These are phyloP conservation scores for Platycheirus rosarum DNA, from an alignment of 2,888 invertebrate species.

Conservation along the genomic window DNA sequence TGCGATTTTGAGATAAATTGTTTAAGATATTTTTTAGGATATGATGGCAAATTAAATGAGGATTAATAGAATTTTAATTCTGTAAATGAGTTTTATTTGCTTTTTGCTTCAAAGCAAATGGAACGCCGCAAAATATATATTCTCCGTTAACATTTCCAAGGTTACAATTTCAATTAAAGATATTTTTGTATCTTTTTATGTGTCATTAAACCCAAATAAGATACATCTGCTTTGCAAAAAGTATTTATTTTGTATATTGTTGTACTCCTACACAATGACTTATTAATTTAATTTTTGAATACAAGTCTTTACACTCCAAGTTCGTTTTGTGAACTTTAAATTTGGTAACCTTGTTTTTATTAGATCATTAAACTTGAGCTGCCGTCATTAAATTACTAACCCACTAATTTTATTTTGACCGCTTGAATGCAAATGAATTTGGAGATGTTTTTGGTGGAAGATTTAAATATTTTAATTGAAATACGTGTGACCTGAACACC, in stretches of 20 bases:
- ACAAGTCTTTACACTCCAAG: neutral
- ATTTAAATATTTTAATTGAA: conserved; percentile 11
- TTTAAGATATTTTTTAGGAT: neutral
- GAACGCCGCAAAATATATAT: neutral
- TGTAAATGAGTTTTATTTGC: neutral
- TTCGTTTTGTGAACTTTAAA: conserved; percentile 6
- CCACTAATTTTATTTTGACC: neutral
- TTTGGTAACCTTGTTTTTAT: conserved; percentile 49
- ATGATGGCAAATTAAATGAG: conserved; percentile 5
- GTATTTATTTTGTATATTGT: neutral
- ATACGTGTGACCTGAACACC: conserved; percentile 16
- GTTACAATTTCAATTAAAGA: neutral
- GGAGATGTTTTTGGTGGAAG: conserved; percentile 23
- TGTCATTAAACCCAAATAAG: neutral
- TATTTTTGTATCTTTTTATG: neutral
- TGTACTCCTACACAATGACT: conserved; percentile 18
- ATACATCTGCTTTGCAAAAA: neutral
- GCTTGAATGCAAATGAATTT: neutral
- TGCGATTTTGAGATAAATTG: neutral
- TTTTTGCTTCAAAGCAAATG: neutral
- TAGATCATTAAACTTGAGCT: conserved; percentile 61
- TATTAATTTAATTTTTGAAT: neutral
- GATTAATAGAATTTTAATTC: neutral
- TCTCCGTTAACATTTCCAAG: neutral
- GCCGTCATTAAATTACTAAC: conserved; percentile 23